Percentiles rank a stretch among this genome's conserved stretches.
phyloP scores from a whole-genome alignment of 2,888 invertebrate genomes.

The Tenthredo livida region DNA sequence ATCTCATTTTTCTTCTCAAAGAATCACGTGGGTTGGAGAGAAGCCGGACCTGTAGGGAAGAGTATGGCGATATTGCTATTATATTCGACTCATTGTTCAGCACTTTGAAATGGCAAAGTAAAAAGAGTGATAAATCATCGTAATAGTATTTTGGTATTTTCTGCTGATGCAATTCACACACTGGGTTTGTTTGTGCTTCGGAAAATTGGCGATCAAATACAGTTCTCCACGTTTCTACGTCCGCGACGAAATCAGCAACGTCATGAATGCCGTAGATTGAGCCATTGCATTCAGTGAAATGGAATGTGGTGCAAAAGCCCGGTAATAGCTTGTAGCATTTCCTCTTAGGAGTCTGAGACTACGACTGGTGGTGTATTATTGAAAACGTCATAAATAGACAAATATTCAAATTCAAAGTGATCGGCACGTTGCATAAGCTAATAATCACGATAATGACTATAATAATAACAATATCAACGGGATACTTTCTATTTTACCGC shows the following conservation, averaged over 20 bases:
- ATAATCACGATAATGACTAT: slow-evolving; percentile 42
- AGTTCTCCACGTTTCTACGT: not conserved
- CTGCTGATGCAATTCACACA: slow-evolving; percentile 11
- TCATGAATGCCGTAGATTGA: slow-evolving; percentile 3
- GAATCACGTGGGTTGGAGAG: not conserved
- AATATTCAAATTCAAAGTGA: slow-evolving; percentile 32
- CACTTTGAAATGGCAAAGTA: slow-evolving; percentile 2
- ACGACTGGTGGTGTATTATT: not conserved
- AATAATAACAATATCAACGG: slow-evolving; percentile 46
- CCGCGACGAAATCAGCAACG: not conserved
- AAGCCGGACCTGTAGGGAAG: not conserved
- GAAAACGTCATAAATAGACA: slow-evolving; percentile 2
- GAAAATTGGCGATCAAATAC: slow-evolving; percentile 15
- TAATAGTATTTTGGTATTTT: slow-evolving; percentile 1
- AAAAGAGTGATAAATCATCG: slow-evolving; percentile 26
- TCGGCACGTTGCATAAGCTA: slow-evolving; percentile 21
- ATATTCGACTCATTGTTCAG: not conserved
- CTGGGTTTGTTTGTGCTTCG: not conserved
- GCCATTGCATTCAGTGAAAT: slow-evolving; percentile 19
- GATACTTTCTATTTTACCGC: slow-evolving; percentile 51
- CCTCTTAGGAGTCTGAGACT: not conserved
- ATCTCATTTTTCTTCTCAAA: not conserved
- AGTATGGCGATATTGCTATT: not conserved
- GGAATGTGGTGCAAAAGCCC: not conserved
- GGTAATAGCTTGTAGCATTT: not conserved